Evolutionary conservation across 2,888 invertebrate genomes (phyloP).

Genomic region (Torymus aiolomorphi): DNA sequence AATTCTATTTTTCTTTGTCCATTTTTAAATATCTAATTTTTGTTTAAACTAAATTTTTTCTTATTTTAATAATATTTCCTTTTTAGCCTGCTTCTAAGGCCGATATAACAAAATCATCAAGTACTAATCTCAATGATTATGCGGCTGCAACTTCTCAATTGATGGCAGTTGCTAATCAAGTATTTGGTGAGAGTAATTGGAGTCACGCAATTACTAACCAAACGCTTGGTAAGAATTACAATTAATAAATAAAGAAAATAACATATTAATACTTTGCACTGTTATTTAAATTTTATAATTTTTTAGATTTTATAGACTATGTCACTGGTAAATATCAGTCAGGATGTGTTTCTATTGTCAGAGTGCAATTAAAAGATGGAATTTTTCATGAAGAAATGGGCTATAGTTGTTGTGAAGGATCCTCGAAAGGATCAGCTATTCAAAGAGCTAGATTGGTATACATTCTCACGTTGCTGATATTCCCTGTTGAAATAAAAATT

Average conservation of each 20-base stretch:
- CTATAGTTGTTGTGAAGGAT: constrained; percentile 50
- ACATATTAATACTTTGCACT: not conserved
- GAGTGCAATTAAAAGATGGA: constrained; percentile 57
- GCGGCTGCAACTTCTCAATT: constrained; percentile 41
- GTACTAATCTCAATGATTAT: constrained; percentile 29
- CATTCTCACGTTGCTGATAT: not conserved
- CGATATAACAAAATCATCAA: constrained; percentile 34
- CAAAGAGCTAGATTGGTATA: constrained; percentile 57
- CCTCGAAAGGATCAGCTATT: constrained; percentile 58
- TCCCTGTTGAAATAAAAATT: not conserved
- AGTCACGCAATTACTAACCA: constrained; percentile 59
- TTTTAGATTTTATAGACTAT: constrained; percentile 59
- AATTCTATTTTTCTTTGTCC: not conserved
- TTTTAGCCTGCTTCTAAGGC: constrained; percentile 52
- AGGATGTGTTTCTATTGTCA: constrained; percentile 59
- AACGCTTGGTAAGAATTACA: constrained; percentile 55
- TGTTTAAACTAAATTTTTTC: no score
- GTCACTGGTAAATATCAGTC: constrained; percentile 55
- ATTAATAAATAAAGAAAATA: not conserved
- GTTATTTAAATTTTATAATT: constrained; percentile 12
- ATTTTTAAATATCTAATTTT: not conserved
- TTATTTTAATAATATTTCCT: not conserved
- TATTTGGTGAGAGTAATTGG: constrained; percentile 58
- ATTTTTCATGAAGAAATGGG: constrained; percentile 59
- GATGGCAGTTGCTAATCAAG: constrained; percentile 55